A percentile compares a stretch with the other conserved stretches of the same genome.
phyloP scores from a whole-genome alignment of 1,140 invertebrate species.

The Saccostrea cuccullata region DNA sequence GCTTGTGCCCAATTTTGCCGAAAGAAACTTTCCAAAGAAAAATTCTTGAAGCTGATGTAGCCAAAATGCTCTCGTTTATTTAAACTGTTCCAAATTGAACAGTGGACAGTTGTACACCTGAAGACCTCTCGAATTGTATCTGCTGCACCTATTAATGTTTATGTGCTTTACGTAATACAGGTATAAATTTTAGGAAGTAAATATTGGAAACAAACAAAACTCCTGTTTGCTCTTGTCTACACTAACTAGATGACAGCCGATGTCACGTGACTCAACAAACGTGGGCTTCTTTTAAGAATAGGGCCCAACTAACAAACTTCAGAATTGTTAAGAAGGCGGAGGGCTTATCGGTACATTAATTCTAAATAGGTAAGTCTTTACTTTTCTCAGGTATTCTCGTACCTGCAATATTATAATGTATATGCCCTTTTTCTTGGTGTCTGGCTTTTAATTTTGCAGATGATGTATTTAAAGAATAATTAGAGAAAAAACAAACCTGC shows the following conservation, averaged over 20 bases:
- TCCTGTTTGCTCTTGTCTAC: background rate
- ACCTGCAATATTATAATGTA: background rate
- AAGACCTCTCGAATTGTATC: background rate
- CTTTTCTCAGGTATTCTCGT: background rate
- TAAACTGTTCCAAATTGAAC: no score
- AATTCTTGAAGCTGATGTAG: no score
- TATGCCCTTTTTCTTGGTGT: no score
- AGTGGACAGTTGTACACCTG: background rate
- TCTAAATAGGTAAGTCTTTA: background rate
- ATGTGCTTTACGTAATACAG: constrained; percentile 9
- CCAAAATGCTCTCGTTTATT: no score
- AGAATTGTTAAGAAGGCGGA: background rate
- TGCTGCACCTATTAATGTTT: background rate
- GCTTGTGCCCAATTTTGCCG: no score
- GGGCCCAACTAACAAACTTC: background rate
- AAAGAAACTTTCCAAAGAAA: no score
- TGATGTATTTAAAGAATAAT: no score
- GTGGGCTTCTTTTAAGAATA: constrained; percentile 17
- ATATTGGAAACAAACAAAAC: constrained; percentile 11
- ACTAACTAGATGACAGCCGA: background rate
- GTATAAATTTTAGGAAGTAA: constrained; percentile 19
- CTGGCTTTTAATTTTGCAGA: no score
- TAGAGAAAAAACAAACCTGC: no score
- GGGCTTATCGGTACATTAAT: background rate
- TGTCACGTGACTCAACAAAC: constrained; percentile 15